Evolutionary conservation across 1,140 invertebrate genomes (phyloP).

Genomic region (Drosophila nasuta): DNA sequence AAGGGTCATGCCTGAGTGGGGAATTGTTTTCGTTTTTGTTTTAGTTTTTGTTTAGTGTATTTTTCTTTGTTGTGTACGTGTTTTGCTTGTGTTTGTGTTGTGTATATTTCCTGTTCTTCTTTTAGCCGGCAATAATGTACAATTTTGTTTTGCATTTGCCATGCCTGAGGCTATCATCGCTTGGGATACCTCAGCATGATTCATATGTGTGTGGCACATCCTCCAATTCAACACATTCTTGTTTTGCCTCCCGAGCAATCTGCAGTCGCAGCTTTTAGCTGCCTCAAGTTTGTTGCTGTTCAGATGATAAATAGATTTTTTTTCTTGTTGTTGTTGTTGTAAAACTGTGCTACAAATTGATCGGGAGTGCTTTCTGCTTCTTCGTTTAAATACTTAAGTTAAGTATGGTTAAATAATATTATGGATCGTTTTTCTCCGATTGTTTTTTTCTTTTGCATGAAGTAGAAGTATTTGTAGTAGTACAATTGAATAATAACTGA

Average conservation of each 20-base stretch:
- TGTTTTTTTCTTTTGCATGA: background rate
- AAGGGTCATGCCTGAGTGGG: conserved; percentile 71
- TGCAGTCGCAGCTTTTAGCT: conserved; percentile 41
- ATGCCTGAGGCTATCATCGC: conserved; percentile 3
- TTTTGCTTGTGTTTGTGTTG: conserved; percentile 17
- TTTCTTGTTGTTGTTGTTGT: background rate
- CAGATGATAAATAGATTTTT: conserved; percentile 14
- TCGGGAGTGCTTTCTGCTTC: conserved; percentile 15
- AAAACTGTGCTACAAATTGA: conserved; percentile 35
- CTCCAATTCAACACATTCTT: conserved; percentile 37
- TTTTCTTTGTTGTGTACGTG: conserved; percentile 24
- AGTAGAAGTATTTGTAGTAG: conserved; percentile 3
- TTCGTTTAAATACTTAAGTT: background rate
- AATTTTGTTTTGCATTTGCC: conserved; percentile 22
- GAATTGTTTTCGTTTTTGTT: conserved; percentile 34
- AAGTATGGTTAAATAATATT: conserved; percentile 11
- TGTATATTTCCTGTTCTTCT: conserved; percentile 4
- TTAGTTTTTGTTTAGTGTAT: conserved; percentile 21
- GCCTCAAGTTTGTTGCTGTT: conserved; percentile 37
- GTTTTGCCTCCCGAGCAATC: conserved; percentile 19
- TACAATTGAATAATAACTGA: conserved; percentile 48
- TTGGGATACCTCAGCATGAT: conserved; percentile 6
- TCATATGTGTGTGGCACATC: conserved; percentile 55
- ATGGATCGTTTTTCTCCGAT: conserved; percentile 6
- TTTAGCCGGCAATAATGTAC: conserved; percentile 19